Conservation (phyloP, 2,113 vertebrate species). For the Callipepla squamata region DNA sequence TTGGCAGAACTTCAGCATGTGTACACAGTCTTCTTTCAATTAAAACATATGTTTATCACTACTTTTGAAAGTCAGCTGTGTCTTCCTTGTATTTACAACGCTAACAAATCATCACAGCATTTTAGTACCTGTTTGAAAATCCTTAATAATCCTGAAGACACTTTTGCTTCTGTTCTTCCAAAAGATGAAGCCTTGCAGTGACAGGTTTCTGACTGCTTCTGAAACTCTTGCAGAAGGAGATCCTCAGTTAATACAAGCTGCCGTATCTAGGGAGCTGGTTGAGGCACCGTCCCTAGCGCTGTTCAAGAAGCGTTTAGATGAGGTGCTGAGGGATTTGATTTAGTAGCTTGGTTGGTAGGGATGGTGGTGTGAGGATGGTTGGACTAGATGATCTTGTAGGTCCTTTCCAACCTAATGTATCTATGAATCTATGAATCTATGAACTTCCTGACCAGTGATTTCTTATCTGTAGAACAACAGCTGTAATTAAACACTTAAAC, state of each 20-base stretch:
- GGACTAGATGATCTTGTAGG: no score
- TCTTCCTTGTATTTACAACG: background rate
- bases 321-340: no score
- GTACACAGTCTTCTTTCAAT: background rate
- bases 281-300: no score
- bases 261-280: no score
- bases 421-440: no score
- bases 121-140: background rate
- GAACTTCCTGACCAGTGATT: background rate
- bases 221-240: accelerated
- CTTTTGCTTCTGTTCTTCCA: background rate
- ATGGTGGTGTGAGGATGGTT: no score
- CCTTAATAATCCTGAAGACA: background rate
- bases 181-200: background rate
- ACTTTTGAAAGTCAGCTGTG: background rate
- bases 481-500: background rate
- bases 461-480: background rate
- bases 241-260: background rate
- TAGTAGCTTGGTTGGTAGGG: no score
- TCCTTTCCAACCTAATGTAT: no score
- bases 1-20: background rate
- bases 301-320: no score
- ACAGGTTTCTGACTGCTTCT: background rate
- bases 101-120: background rate
- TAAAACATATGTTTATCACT: background rate